Conservation (phyloP, 2,888 invertebrate genomes). For the Scelioninae gen. 1 region DNA sequence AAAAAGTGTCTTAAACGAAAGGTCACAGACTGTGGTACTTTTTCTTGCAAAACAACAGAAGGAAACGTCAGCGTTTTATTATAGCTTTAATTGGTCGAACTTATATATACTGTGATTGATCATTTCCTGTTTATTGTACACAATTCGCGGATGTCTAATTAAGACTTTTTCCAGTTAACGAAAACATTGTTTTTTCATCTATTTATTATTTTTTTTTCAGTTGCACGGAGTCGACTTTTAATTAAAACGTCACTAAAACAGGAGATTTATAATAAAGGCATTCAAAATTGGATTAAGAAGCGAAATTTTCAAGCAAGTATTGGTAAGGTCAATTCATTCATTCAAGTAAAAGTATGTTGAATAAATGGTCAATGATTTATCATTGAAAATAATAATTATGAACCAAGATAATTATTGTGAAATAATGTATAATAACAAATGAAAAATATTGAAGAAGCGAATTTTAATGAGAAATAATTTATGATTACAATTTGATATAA, state of each 20-base stretch:
- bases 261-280: slow-evolving; percentile 28
- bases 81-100: slow-evolving; percentile 45
- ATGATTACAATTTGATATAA: too few species aligned
- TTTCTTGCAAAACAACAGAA: slow-evolving; percentile 13
- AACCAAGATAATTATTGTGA: too few species aligned
- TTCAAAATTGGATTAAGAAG: slow-evolving; percentile 22
- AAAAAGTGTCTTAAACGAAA: slow-evolving; percentile 6
- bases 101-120: slow-evolving; percentile 47
- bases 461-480: too few species aligned
- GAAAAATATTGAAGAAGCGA: too few species aligned
- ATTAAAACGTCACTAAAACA: slow-evolving; percentile 27
- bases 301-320: background rate
- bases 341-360: too few species aligned
- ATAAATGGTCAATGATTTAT: too few species aligned
- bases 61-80: slow-evolving; percentile 35
- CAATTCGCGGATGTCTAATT: slow-evolving; percentile 36
- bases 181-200: background rate
- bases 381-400: too few species aligned
- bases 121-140: slow-evolving; percentile 18
- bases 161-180: slow-evolving; percentile 33
- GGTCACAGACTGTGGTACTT: background rate
- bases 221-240: slow-evolving; percentile 1
- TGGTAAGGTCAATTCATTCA: too few species aligned
- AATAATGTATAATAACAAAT: too few species aligned
- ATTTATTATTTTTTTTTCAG: background rate